Base-by-base conservation (phyloP, 1,140 invertebrate species). In the Stegodyphus mimosarum region DNA sequence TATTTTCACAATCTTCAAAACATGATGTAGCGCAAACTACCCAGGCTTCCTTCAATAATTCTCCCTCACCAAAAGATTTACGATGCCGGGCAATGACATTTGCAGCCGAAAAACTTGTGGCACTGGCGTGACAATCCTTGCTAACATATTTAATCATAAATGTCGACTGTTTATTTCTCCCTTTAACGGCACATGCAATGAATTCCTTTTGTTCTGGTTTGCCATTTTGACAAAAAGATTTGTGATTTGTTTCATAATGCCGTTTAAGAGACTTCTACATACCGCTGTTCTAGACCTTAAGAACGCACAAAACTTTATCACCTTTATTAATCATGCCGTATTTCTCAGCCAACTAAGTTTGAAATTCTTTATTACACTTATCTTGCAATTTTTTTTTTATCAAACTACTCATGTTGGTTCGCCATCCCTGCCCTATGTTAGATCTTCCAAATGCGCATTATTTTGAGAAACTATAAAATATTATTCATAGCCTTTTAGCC, bases 221-320 rank as follows among this genome's bases (percentile, higher is more conserved):
- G 33, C 33, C 33, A 1, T 33, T 33, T 3, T 33, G 1, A 2
- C 15, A 18, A 18, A 18, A 4, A 15, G 15, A 48, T 70, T 70
- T 70, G 15, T 70, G 17, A 70, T 18, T 70, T 70, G 69, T 52
- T 70, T 70, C 69, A 70, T n/a, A 70, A 70, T 70, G 69, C 6
- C 69, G 33, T 70, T 70, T 70, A 48, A 70, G 17, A 70, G 48
- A 49, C 48, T 70, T 70, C 33, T 70, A 49, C 64, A 67, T 13
- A 67, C 1, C 69, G 2, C 64, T n/a, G 10, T 66, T 66, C 1
- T 3, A 33, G 33, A 33, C 1, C 33, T 33, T 33, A 33, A n/a
- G 33, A 33, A 33, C 33, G 33, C 33, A 33, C 33, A 33, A 1
- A 1, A 33, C 33, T 33, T 33, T n/a, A n/a, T n/a, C n/a, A n/a